Evolutionary conservation across 2,888 invertebrate species (phyloP), one percentile per base, ranked within the genome.

Genomic region (Lordiphosa andalusiaca): DNA sequence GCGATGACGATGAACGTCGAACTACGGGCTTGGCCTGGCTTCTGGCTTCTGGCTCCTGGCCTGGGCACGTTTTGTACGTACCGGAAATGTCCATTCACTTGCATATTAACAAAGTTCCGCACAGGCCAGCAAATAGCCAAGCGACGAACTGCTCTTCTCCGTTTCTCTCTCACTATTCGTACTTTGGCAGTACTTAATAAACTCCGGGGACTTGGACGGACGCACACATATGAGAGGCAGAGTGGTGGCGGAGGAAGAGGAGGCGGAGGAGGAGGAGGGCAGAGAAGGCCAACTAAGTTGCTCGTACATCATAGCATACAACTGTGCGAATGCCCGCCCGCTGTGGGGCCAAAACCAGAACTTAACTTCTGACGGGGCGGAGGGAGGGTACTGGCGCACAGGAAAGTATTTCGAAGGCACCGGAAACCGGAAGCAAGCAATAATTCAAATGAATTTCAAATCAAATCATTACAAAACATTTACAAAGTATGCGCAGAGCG

Each of bases 361-460:
- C 53, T 49, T 33, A 38, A 33, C 35, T 36, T 25, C 16, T 13
- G 12, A 13, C 41, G 2, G 37, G 21, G 12, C 13, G 10, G 5
- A 5, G 38, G 23, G 10, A 6, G 16, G 9, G 37, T 25, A 25
- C 21, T 25, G 41, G n/a, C 23, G 65, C 78, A 82, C 84, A 84
- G 80, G 80, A 84, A 85, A 86, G 82, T 84, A 75, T 77, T 86
- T 76, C 73, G 78, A 81, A 81, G 83, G 73, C 72, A 75, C 75
- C 86, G 87, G 86, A 87, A 85, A 74, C 87, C 80, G 87, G 87
- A 87, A 87, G 85, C 77, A 85, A 85, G 86, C 86, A 87, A 87
- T 87, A 87, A 87, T 84, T 87, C 87, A 87, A 87, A 87, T 86
- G 85, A 87, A 86, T 87, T 87, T 84, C 82, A 87, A 86, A 86